Conservation (phyloP, 2,113 vertebrate genomes). For the Leucopsar rothschildi region DNA sequence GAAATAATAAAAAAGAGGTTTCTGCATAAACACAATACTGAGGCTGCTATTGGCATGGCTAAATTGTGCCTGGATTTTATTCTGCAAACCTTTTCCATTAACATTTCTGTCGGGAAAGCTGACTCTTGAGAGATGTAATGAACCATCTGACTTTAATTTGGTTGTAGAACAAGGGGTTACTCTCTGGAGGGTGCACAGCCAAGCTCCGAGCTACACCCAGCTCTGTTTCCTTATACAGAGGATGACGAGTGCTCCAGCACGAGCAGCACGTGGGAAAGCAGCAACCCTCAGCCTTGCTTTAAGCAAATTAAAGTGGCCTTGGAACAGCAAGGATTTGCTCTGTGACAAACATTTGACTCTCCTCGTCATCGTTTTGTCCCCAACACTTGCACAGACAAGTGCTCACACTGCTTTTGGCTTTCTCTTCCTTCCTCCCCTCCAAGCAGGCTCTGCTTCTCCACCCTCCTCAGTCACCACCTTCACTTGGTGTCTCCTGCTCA, state of each 20-base stretch:
- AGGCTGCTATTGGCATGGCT: not conserved
- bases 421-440: not conserved
- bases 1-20: not conserved
- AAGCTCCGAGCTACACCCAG: constrained; percentile 34
- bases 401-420: not conserved
- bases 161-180: constrained; percentile 35
- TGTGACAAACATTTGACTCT: not conserved
- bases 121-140: constrained; percentile 3
- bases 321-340: not conserved
- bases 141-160: constrained; percentile 65
- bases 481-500: not conserved
- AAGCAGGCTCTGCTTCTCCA: not conserved
- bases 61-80: constrained; percentile 45
- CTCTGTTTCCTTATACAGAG: constrained; percentile 36
- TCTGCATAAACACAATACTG: constrained; percentile 32
- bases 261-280: constrained; percentile 12
- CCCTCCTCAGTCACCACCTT: not conserved
- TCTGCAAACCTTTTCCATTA: constrained; percentile 51
- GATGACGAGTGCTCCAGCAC: not conserved
- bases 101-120: constrained; percentile 30
- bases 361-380: not conserved
- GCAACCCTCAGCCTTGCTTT: not conserved
- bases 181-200: not conserved
- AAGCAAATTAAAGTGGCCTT: not conserved
- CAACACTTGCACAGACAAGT: not conserved